Evolutionary conservation across 2,797 vertebrate genomes (phyloP), one percentile per base, ranked within the genome.

Genomic region (Enteromius anoplus): DNA sequence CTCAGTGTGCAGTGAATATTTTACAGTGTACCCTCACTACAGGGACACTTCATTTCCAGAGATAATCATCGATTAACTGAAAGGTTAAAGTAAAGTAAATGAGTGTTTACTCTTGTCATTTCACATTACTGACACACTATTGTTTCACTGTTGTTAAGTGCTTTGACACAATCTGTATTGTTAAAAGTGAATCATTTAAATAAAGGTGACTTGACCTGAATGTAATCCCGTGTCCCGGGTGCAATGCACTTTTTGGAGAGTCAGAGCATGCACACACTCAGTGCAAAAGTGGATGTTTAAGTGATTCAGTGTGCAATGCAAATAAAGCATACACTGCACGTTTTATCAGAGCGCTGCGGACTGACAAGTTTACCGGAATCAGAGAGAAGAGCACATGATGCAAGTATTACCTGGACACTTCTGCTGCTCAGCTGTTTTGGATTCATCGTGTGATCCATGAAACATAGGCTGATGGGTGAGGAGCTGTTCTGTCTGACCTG

Each of bases 401-500:
- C 42, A 53, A 60, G 45, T 12, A 37, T 92, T 94, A 98, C 97
- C 96, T 98, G 97, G 89, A 96, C 95, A 92, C 93, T 95, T 94
- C 97, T 98, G 95, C 96, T 96, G 86, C 95, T 96, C 87, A 97
- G 96, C 87, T 96, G 96, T 95, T 98, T 99, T 88, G 95, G 95
- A 91, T 96, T 96, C 37, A 93, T 86, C 93, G 94, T 92, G 91
- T 97, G 96, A 90, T 99, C 98, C 91, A 93, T 96, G 0, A 98
- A 99, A 93, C 95, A 96, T 93, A 98, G 94, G 83, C 96, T 96
- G 88, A 97, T 98, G 89, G 98, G 97, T 90, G 98, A 99, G 90
- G 97, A 98, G 92, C 97, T 99, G 90, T 97, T 99, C 93, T 98
- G 98, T 81, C 97, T 96, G 90, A 98, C 94, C 97, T 99, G 87